A percentile compares a stretch with the other conserved stretches of the same genome.
Conservation (phyloP, 2,797 vertebrate species). For the Sebastes flavidus region DNA sequence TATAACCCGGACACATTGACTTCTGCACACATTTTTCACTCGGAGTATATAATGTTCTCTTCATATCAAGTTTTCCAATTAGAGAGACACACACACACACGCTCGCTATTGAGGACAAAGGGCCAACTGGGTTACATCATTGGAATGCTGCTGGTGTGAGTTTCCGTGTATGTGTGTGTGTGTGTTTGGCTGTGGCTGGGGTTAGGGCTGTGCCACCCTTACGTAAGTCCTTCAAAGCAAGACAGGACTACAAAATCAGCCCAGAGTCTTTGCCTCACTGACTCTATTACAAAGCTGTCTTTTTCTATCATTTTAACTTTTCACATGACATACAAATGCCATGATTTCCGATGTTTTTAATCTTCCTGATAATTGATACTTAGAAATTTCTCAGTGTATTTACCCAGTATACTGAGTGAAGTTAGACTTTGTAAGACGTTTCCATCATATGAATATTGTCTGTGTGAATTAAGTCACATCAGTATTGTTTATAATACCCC, state of each 20-base stretch:
- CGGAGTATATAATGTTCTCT: conserved; percentile 31
- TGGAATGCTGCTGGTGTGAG: conserved; percentile 75
- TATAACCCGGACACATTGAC: neutral
- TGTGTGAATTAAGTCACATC: neutral
- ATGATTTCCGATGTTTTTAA: neutral
- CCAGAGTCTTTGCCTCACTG: conserved; percentile 11
- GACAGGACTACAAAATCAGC: conserved; percentile 26
- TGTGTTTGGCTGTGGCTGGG: conserved; percentile 14
- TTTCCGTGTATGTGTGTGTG: conserved; percentile 23
- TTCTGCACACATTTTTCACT: conserved; percentile 4
- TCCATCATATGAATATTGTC: neutral
- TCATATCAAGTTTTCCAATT: conserved; percentile 60
- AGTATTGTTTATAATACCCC: neutral
- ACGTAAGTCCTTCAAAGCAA: conserved; percentile 63
- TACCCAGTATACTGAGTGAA: neutral
- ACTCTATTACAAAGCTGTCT: neutral
- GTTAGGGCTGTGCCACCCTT: conserved; percentile 65
- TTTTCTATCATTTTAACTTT: neutral
- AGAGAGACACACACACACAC: conserved; percentile 54
- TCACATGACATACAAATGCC: neutral
- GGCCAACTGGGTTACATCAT: conserved; percentile 80
- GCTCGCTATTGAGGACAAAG: conserved; percentile 65
- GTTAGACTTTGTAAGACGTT: neutral
- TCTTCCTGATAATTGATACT: too few species aligned
- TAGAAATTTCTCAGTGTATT: neutral